Base-by-base conservation (phyloP, 2,113 vertebrate species). In the Xenus cinereus region DNA sequence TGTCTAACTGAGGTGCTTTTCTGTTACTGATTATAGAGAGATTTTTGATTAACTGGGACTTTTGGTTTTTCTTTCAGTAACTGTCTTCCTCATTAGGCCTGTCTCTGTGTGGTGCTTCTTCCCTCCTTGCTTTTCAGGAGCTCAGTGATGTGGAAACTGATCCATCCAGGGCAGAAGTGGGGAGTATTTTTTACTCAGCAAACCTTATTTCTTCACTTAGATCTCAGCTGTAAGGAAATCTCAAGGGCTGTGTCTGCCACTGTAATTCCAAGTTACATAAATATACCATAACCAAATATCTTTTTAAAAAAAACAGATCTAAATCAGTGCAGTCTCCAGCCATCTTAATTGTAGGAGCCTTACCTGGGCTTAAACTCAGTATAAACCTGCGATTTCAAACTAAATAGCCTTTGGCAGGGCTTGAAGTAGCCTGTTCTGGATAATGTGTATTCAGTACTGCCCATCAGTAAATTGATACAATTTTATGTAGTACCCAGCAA, bases 81-180 rank as follows among this genome's bases (percentile, higher is more conserved):
- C n/a, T 30, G 4, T 75, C 63, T 39, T 76, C n/a, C 78, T 94
- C 54, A 45, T 77, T 66, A 93, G 41, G 43, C 66, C 63, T 95
- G 24, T 6, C 50, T 73, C 72, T 79, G 57, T 66, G 46, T 82
- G 63, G 48, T 39, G 45, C 57, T 83, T 75, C 75, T 85, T 95
- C 54, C 33, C 32, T 64, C 43, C n/a, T 89, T 89, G 60, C 87
- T 89, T 86, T 90, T 86, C 92, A 90, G 88, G 75, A 85, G 90
- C 78, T 93, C 85, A 80, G 37, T 56, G 90, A 75, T 85, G 90
- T 79, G 85, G 92, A 88, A 96, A 86, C 30, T 22, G 79, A 90
- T 69, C 63, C 41, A 46, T 45, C n/a, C n/a, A 74, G 72, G 75
- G 43, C 46, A 87, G 71, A 45, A 87, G 41, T 78, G 46, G 56